phyloP scores from a whole-genome alignment of 2,888 invertebrate species.

The Atethmia centrago region DNA sequence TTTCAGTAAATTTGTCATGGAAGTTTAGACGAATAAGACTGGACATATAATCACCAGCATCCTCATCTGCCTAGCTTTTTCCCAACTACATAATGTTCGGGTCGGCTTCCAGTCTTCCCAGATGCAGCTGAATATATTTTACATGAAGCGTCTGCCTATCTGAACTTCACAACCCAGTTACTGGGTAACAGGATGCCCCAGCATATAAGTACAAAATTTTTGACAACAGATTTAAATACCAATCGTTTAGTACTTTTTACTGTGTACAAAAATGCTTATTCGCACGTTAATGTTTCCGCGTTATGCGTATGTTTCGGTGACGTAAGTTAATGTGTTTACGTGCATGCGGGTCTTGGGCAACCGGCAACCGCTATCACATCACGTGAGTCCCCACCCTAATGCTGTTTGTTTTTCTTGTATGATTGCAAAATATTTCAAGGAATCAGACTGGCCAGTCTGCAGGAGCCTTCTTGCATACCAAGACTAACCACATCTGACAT shows the following conservation, averaged over 20 bases:
- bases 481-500: not conserved
- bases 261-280: slow-evolving; percentile 66
- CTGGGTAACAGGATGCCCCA: not conserved
- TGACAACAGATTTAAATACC: slow-evolving; percentile 31
- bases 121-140: not conserved
- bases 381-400: slow-evolving; percentile 39
- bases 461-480: too few species aligned
- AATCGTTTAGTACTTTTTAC: slow-evolving; percentile 58
- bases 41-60: not conserved
- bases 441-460: too few species aligned
- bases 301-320: slow-evolving; percentile 68
- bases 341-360: slow-evolving; percentile 72
- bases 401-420: slow-evolving; percentile 44
- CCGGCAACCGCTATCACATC: slow-evolving; percentile 40
- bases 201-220: slow-evolving; percentile 1
- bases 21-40: not conserved
- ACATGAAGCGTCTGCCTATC: not conserved
- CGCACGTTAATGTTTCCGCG: slow-evolving; percentile 74
- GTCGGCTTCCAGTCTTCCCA: not conserved
- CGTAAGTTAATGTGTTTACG: slow-evolving; percentile 69
- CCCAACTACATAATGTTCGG: too few species aligned
- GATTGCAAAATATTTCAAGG: slow-evolving; percentile 12
- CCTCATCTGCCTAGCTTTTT: not conserved
- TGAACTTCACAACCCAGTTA: not conserved
- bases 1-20: not conserved